These are phyloP conservation scores for Meloidogyne chitwoodi DNA, from an alignment of 1,140 invertebrate genomes.

Conservation along the genomic window DNA sequence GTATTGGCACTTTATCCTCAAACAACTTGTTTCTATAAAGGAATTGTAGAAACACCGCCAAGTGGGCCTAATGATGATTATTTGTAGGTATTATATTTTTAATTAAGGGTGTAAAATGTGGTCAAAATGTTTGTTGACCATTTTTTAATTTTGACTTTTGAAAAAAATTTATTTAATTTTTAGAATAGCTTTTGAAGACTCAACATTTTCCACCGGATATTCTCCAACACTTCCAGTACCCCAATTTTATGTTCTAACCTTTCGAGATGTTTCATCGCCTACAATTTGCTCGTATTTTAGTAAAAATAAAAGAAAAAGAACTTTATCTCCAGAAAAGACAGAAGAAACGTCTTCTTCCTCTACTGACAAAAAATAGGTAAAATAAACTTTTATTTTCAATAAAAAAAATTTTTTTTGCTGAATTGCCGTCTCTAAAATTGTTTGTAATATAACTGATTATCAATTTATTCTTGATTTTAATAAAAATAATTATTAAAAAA, in stretches of 20 bases:
- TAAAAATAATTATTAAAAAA: background rate
- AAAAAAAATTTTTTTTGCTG: background rate
- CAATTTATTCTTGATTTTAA: background rate
- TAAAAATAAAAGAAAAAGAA: constrained; percentile 4
- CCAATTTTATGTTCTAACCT: constrained; percentile 86
- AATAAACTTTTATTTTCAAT: background rate
- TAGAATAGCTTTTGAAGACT: constrained; percentile 87
- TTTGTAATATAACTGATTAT: too few relatives aligned
- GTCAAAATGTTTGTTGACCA: too few relatives aligned
- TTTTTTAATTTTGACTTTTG: background rate
- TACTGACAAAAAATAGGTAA: background rate
- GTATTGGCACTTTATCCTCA: constrained; percentile 96
- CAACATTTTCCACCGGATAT: constrained; percentile 78
- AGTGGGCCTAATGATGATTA: constrained; percentile 74
- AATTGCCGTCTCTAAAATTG: too few relatives aligned
- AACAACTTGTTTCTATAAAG: constrained; percentile 91
- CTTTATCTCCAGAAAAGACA: background rate
- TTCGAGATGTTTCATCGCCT: constrained; percentile 51
- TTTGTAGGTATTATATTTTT: constrained; percentile 54
- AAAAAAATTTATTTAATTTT: constrained; percentile 65
- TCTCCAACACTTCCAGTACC: constrained; percentile 87
- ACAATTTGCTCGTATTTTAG: background rate
- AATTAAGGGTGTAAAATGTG: constrained; percentile 82
- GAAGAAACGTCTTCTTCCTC: background rate
- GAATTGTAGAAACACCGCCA: constrained; percentile 66